phyloP scores from a whole-genome alignment of 2,113 vertebrate genomes.

The Eonycteris spelaea region DNA sequence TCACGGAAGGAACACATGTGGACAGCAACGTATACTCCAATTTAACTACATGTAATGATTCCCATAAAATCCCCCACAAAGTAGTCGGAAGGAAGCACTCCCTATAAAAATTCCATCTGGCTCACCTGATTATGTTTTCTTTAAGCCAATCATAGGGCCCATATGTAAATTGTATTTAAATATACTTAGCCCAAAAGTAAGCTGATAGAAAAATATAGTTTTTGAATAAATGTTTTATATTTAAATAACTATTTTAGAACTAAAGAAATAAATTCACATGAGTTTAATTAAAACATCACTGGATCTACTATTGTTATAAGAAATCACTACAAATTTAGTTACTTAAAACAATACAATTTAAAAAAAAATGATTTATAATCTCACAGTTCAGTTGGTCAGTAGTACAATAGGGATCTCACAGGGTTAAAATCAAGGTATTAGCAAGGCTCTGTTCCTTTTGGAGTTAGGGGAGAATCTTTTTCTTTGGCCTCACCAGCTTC shows the following conservation, averaged over 20 bases:
- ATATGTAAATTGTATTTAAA: constrained; percentile 38
- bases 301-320: neutral
- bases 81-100: neutral
- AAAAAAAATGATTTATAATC: neutral
- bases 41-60: neutral
- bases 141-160: neutral
- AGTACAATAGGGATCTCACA: neutral
- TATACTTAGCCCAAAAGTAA: constrained; percentile 17
- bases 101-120: constrained; percentile 19
- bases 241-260: neutral
- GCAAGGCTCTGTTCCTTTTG: neutral
- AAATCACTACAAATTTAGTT: neutral
- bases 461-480: neutral
- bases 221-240: neutral
- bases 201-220: neutral
- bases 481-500: neutral
- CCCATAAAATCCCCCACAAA: neutral
- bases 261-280: neutral
- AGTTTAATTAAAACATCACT: neutral
- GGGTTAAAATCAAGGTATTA: neutral
- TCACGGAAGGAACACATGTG: neutral
- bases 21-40: neutral
- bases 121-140: neutral
- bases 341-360: neutral
- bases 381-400: neutral